Evolutionary conservation across 1,140 invertebrate species (phyloP), one percentile per base, ranked within the genome.

Genomic region (Lordiphosa collinella): DNA sequence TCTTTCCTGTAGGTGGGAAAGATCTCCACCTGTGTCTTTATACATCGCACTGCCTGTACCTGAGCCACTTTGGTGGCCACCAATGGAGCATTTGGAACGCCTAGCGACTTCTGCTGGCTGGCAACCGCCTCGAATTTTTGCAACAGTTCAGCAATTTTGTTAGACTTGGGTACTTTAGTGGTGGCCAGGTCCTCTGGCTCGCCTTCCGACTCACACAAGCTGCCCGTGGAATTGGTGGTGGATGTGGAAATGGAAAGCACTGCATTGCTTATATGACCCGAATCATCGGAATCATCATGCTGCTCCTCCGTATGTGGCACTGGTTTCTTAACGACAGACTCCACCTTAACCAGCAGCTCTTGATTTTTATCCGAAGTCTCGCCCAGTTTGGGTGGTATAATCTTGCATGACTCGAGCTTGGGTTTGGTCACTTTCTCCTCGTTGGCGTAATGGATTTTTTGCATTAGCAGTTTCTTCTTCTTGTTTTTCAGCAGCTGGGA

Each of bases 201-300:
- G 12, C 56, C 66, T 37, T 86, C 82, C 0, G 82, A 86, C 32
- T 85, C 85, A 13, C 79, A 78, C 1, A 85, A 53, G 14, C 85
- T 87, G 0, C 76, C 76, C 2, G 59, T 79, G 10, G 84, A 75
- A 40, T 68, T 78, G 49, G 57, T 74, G 4, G 62, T 85, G 38
- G 71, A 74, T 7, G 62, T 78, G 46, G 64, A 73, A n/a, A 56
- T 59, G 35, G 78, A 70, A 4, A 74, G 18, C 18, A 65, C 69
- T 3, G 74, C 49, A 68, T 94, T 94, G 36, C 93, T 94, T 50
- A 94, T 94, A 88, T 95, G 93, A 38, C 94, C 94, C 16, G 93
- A 94, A 87, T 95, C 94, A 73, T 95, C 94, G 32, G 93, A 94
- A 64, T 92, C 93, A 65, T 63, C 41, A 4, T 71, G 66, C 9